phyloP scores from a whole-genome alignment of 92 coral and sea anemone genomes.

The Zoanthus solanderi region DNA sequence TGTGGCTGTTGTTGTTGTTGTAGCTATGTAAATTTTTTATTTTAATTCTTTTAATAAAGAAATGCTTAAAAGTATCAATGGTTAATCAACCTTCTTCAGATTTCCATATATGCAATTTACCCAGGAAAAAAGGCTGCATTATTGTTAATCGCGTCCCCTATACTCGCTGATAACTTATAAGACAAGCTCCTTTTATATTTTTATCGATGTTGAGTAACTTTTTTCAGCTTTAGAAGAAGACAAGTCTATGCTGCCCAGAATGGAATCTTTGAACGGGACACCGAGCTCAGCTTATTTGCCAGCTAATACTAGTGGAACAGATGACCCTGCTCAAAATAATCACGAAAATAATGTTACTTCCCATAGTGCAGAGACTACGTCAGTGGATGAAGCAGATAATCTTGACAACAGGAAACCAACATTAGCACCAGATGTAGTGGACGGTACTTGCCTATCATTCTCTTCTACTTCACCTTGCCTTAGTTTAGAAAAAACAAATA shows the following conservation, averaged over 20 bases:
- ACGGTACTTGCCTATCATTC: not conserved
- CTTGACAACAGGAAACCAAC: not conserved
- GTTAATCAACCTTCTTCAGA: too few relatives aligned
- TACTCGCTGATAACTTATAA: not conserved
- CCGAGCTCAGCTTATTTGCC: not conserved
- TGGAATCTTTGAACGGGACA: not conserved
- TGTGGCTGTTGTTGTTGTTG: too few relatives aligned
- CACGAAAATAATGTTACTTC: not conserved
- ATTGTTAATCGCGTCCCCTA: too few relatives aligned
- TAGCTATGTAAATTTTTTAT: too few relatives aligned
- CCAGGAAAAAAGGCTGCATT: too few relatives aligned
- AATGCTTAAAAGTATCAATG: too few relatives aligned
- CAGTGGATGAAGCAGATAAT: not conserved
- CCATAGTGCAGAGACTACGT: not conserved
- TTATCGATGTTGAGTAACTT: not conserved
- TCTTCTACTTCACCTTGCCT: not conserved
- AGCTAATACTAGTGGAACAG: not conserved
- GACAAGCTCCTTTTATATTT: not conserved
- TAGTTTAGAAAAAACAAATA: not conserved
- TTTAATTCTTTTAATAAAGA: too few relatives aligned
- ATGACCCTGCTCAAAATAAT: not conserved
- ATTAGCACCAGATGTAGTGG: not conserved
- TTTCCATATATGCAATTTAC: too few relatives aligned
- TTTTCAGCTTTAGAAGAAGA: conserved; percentile 1
- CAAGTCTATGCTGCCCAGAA: not conserved